A percentile compares a stretch with the other conserved stretches of the same genome.
These are phyloP conservation scores for Ceratosolen solmsi DNA, from an alignment of 1,140 invertebrate genomes.

Conservation along the genomic window DNA sequence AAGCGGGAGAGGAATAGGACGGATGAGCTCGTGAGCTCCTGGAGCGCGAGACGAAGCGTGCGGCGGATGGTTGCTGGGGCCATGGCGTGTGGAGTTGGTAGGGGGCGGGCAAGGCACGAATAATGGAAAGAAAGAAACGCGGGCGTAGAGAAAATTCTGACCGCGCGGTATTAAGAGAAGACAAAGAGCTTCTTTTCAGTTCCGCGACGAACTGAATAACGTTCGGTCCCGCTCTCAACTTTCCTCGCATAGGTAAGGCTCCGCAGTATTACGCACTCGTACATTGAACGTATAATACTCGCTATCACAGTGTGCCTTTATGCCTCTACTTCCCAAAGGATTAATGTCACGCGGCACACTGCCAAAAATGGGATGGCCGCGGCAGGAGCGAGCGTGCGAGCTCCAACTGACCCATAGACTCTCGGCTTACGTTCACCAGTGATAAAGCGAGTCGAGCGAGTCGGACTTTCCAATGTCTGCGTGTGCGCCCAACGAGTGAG, in stretches of 20 bases:
- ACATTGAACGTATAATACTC: neutral
- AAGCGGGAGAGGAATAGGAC: neutral
- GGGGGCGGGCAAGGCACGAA: neutral
- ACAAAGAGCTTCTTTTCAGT: slow-evolving; percentile 60
- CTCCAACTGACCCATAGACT: slow-evolving; percentile 37
- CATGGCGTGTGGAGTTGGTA: no score
- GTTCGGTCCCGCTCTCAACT: neutral
- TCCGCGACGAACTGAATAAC: slow-evolving; percentile 52
- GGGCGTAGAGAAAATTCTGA: slow-evolving; percentile 43
- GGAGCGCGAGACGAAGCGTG: no score
- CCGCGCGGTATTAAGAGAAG: slow-evolving; percentile 52
- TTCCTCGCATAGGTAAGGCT: slow-evolving; percentile 3
- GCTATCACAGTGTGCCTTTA: slow-evolving; percentile 50
- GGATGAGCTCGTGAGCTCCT: no score
- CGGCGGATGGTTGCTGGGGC: no score
- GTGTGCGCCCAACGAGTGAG: no score
- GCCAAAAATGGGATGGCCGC: slow-evolving; percentile 60
- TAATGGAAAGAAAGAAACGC: slow-evolving; percentile 32
- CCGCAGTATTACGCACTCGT: neutral
- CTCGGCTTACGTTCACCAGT: slow-evolving; percentile 36
- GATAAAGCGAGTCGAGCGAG: slow-evolving; percentile 14
- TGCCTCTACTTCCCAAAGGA: slow-evolving; percentile 55
- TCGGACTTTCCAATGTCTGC: neutral
- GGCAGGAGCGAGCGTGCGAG: neutral
- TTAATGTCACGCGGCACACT: slow-evolving; percentile 64